phyloP scores from a whole-genome alignment of 2,888 invertebrate genomes.

The Epistrophe eligans region DNA sequence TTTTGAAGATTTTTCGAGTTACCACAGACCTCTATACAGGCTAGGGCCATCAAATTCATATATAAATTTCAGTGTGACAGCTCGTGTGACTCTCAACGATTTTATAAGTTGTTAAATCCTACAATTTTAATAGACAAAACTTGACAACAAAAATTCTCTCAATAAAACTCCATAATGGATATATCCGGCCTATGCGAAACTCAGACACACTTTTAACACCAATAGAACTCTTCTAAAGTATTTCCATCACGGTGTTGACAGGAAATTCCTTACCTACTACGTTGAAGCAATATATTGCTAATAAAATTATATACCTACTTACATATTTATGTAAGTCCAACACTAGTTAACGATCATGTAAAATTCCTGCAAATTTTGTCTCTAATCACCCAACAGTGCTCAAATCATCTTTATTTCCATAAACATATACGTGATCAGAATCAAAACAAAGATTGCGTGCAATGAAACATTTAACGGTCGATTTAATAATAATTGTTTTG shows the following conservation, averaged over 20 bases:
- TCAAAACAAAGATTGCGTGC: slow-evolving; percentile 27
- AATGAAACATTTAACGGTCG: slow-evolving; percentile 27
- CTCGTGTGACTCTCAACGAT: too few species aligned
- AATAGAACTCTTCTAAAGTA: neutral
- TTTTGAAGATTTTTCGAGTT: too few species aligned
- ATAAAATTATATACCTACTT: neutral
- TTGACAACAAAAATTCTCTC: neutral
- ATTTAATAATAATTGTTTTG: slow-evolving; percentile 35
- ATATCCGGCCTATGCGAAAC: slow-evolving; percentile 11
- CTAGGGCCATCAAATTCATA: too few species aligned
- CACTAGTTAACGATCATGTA: slow-evolving; percentile 13
- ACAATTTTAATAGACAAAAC: neutral
- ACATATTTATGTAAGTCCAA: slow-evolving; percentile 1
- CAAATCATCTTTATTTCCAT: slow-evolving; percentile 44
- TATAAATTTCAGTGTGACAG: too few species aligned
- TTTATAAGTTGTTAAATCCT: neutral
- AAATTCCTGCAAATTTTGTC: slow-evolving; percentile 61
- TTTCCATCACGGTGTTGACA: slow-evolving; percentile 49
- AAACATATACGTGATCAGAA: slow-evolving; percentile 57
- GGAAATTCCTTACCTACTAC: slow-evolving; percentile 50
- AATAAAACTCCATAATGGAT: slow-evolving; percentile 12
- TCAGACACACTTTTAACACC: slow-evolving; percentile 22
- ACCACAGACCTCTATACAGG: too few species aligned
- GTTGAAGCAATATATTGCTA: neutral
- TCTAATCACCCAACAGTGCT: slow-evolving; percentile 44